A percentile compares a stretch with the other conserved stretches of the same genome.
Conservation (phyloP, 1,140 invertebrate species). For the Drosophila tristis region DNA sequence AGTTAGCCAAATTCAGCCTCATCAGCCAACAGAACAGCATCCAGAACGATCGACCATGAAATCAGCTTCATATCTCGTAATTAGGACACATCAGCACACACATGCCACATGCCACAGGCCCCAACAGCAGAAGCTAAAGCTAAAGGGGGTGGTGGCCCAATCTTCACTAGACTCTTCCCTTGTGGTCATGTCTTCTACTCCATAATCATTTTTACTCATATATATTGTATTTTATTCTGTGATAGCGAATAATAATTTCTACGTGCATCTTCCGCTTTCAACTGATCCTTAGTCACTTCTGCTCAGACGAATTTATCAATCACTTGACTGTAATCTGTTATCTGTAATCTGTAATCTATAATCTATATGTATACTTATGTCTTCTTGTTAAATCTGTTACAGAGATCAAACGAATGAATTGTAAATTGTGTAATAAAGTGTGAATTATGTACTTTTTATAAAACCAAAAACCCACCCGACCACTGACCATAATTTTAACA, state of each 20-base stretch:
- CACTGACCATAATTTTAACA: conserved; percentile 27
- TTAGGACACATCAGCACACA: conserved; percentile 73
- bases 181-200: conserved; percentile 41
- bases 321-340: conserved; percentile 48
- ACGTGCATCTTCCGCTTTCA: conserved; percentile 41
- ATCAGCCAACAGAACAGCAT: conserved; percentile 45
- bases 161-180: conserved; percentile 20
- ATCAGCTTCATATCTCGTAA: conserved; percentile 83
- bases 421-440: conserved; percentile 78
- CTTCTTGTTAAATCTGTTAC: conserved; percentile 58
- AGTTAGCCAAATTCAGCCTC: conserved; percentile 74
- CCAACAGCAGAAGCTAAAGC: neutral
- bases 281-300: conserved; percentile 75
- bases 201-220: conserved; percentile 66
- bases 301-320: conserved; percentile 74
- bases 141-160: neutral
- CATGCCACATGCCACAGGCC: conserved; percentile 21
- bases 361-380: conserved; percentile 42
- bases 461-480: conserved; percentile 63
- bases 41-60: conserved; percentile 66
- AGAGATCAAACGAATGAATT: conserved; percentile 64
- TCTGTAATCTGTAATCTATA: conserved; percentile 50
- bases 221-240: conserved; percentile 78
- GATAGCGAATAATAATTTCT: conserved; percentile 79
- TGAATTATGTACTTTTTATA: conserved; percentile 83